Conservation (phyloP, 2,888 invertebrate species). For the Acholoe squamosa region DNA sequence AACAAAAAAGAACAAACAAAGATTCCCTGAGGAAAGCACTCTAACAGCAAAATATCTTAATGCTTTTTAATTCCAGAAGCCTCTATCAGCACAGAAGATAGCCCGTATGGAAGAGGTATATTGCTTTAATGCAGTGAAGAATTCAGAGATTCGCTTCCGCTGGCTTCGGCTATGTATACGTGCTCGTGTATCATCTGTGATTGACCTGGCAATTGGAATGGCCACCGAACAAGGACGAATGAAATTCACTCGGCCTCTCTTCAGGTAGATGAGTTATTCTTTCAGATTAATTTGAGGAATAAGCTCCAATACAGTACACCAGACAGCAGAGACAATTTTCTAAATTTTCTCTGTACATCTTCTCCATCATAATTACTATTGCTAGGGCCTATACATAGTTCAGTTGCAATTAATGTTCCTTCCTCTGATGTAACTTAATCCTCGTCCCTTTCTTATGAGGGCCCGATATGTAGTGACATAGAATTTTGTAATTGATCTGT, state of each 20-base stretch:
- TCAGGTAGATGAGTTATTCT: slow-evolving; percentile 86
- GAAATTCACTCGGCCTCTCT: slow-evolving; percentile 95
- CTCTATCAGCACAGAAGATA: slow-evolving; percentile 86
- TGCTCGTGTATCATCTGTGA: slow-evolving; percentile 88
- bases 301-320: slow-evolving; percentile 32
- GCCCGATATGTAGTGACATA: too few species aligned
- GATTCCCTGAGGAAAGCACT: too few species aligned
- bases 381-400: too few species aligned
- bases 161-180: slow-evolving; percentile 92
- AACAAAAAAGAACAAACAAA: too few species aligned
- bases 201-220: slow-evolving; percentile 89
- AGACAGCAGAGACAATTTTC: too few species aligned
- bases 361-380: too few species aligned
- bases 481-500: too few species aligned
- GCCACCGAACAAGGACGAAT: slow-evolving; percentile 93
- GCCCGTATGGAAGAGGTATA: slow-evolving; percentile 88
- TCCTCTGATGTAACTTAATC: too few species aligned
- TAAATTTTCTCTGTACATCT: too few species aligned
- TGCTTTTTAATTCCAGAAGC: slow-evolving; percentile 76
- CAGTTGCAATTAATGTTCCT: too few species aligned
- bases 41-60: too few species aligned
- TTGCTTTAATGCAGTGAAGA: slow-evolving; percentile 87
- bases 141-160: slow-evolving; percentile 89
- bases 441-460: too few species aligned
- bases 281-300: slow-evolving; percentile 60